phyloP scores from a whole-genome alignment of 1,140 invertebrate species.

The Sycophila sp. region DNA sequence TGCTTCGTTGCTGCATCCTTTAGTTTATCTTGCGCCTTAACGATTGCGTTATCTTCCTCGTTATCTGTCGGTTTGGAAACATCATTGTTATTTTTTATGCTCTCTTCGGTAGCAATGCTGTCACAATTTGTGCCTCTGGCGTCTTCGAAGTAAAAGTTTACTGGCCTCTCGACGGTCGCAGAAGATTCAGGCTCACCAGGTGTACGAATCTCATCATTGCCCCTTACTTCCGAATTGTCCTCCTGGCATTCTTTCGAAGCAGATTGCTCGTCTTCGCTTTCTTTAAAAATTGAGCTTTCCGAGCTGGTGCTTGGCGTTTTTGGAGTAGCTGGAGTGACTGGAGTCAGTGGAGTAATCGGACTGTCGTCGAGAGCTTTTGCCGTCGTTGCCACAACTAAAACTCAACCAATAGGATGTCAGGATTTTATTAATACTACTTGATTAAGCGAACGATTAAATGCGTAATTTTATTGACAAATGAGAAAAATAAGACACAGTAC shows the following conservation, averaged over 20 bases:
- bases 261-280: background rate
- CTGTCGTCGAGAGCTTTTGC: background rate
- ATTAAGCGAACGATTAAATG: too few relatives aligned
- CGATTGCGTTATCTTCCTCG: background rate
- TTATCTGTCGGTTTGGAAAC: background rate
- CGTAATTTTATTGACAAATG: too few relatives aligned
- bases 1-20: slow-evolving; percentile 44
- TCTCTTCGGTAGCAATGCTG: background rate
- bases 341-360: background rate
- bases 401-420: too few relatives aligned
- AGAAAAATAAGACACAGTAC: too few relatives aligned
- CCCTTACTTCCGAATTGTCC: too few relatives aligned
- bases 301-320: background rate
- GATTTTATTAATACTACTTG: too few relatives aligned
- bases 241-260: background rate
- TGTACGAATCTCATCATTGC: background rate
- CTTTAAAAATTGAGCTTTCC: background rate
- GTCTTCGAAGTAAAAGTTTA: slow-evolving; percentile 5
- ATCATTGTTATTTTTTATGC: background rate
- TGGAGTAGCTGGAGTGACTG: background rate
- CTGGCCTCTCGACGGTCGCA: too few relatives aligned
- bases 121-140: background rate
- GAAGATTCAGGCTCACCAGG: too few relatives aligned
- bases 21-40: background rate
- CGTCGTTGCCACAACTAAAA: background rate